These are phyloP conservation scores for Mustela lutreola DNA, from an alignment of 2,113 vertebrate species.

Conservation along the genomic window DNA sequence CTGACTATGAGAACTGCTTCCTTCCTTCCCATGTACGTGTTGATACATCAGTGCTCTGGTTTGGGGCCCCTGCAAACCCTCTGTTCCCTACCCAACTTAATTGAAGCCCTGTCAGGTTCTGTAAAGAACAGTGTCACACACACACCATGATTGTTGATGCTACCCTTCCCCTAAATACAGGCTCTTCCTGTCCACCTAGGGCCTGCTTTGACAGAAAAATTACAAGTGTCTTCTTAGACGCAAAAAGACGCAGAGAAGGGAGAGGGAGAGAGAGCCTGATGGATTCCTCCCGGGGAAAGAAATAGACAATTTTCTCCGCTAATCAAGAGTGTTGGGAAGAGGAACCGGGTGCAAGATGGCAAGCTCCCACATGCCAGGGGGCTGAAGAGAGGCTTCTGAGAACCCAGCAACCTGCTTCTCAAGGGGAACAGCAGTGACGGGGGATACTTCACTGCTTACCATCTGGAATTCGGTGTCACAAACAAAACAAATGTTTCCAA, in stretches of 20 bases:
- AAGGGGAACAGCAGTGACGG: background rate
- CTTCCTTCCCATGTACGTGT: background rate
- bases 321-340: background rate
- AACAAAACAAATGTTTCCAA: background rate
- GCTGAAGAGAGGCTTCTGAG: background rate
- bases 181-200: background rate
- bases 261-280: background rate
- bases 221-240: slow-evolving; percentile 32
- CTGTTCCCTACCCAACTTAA: slow-evolving; percentile 50
- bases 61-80: background rate
- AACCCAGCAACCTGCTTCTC: slow-evolving; percentile 28
- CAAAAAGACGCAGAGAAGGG: background rate
- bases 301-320: background rate
- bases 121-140: background rate
- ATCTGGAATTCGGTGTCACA: background rate
- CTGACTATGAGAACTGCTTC: background rate
- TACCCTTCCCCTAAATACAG: background rate
- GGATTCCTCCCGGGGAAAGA: background rate
- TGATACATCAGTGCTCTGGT: background rate
- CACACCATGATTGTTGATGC: background rate
- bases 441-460: background rate
- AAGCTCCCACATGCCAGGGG: background rate
- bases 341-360: fast-evolving
- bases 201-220: slow-evolving; percentile 47
- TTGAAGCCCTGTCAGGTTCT: background rate